Base-by-base conservation (phyloP, 1,140 invertebrate genomes). In the Drosophila mauritiana region DNA sequence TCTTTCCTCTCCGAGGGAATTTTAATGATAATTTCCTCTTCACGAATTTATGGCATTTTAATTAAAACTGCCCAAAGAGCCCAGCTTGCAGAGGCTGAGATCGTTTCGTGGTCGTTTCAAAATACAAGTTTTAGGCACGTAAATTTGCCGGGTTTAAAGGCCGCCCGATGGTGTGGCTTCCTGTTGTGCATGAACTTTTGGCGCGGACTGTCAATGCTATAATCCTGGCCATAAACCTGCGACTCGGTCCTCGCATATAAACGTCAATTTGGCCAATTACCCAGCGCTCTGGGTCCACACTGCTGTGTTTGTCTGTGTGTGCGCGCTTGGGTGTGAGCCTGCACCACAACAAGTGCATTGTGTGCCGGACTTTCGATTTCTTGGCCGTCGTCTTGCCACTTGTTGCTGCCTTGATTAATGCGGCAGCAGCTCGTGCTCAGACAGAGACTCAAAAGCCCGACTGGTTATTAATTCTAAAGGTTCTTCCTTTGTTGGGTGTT, bases 11-110 rank as follows among this genome's bases (percentile, higher is more conserved):
- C 36, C 22, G 42, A 25, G 62, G 82, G 79, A 75, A 88, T 88
- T 79, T 88, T 88, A 89, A 88, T 88, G 84, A 89, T 83, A 88
- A 88, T 88, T 88, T 88, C 63, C 84, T 88, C 63, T 75, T 69
- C 84, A 88, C 83, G 83, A 88, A 88, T 88, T 88, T 88, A 88
- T 88, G 79, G 83, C 73, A 88, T 88, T 88, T 88, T 88, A 88
- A 88, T 88, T 88, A 88, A 88, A 88, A 89, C 63, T 73, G 75
- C 70, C 51, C 64, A 64, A 75, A 83, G 73, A 67, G 72, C 17
- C 62, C 34, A 57, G 53, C 39, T 65, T n/a, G 48, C 25, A 49
- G 45, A 62, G 58, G 34, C 27, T 27, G 46, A 61, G 77, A 85
- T 74, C 62, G 64, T 42, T 59, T 67, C 36, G 48, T 48, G 49